phyloP scores from a whole-genome alignment of 2,888 invertebrate genomes.

The Belgica antarctica region DNA sequence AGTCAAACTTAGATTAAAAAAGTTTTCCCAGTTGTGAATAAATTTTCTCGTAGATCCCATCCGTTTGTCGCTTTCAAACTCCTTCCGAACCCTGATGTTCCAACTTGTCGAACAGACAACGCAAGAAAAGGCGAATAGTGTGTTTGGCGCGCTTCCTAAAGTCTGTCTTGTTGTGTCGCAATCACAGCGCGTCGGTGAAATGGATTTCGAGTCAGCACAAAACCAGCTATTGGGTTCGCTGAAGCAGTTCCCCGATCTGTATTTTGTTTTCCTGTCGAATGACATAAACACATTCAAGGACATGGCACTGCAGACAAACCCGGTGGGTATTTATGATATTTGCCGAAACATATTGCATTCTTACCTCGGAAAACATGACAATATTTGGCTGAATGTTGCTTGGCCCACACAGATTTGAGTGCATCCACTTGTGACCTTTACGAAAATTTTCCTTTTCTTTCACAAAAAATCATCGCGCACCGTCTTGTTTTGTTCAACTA shows the following conservation, averaged over 20 bases:
- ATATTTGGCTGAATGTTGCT: neutral
- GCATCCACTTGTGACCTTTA: too few species aligned
- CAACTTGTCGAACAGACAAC: constrained; percentile 57
- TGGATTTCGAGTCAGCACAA: constrained; percentile 46
- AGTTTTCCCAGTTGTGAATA: neutral
- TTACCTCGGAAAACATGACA: neutral
- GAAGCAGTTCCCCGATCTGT: constrained; percentile 54
- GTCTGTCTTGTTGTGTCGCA: constrained; percentile 60
- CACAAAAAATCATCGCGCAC: too few species aligned
- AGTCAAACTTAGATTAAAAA: constrained; percentile 23
- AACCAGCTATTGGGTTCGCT: constrained; percentile 45
- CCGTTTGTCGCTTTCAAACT: constrained; percentile 48
- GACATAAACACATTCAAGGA: constrained; percentile 56
- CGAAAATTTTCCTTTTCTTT: too few species aligned
- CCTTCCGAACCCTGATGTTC: constrained; percentile 57
- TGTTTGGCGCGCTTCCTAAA: constrained; percentile 56
- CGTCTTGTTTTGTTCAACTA: too few species aligned
- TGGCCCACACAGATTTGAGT: too few species aligned
- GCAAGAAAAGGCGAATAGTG: constrained; percentile 51
- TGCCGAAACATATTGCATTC: too few species aligned
- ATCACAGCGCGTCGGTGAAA: constrained; percentile 54
- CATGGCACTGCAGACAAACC: too few species aligned
- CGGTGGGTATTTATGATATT: too few species aligned
- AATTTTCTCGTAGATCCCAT: constrained; percentile 46
- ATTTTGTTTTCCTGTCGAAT: constrained; percentile 58